These are phyloP conservation scores for Thunnus thynnus DNA, from an alignment of 2,113 vertebrate genomes.

Conservation along the genomic window DNA sequence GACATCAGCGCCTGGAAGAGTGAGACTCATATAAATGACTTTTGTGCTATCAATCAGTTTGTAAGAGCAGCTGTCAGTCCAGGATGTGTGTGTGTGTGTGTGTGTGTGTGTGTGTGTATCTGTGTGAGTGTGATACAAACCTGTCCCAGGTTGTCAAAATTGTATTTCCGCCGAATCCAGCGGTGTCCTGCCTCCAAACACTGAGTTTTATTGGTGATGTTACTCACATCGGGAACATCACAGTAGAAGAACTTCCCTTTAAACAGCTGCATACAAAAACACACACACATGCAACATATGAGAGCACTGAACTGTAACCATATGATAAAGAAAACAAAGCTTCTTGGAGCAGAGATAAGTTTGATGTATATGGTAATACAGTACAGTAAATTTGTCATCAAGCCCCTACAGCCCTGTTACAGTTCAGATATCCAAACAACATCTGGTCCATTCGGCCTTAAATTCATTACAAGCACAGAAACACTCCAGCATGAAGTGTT, in stretches of 20 bases:
- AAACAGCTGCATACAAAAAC: conserved; percentile 88
- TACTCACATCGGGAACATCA: conserved; percentile 90
- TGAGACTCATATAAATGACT: conserved; percentile 30
- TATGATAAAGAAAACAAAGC: conserved; percentile 35
- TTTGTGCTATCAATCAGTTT: conserved; percentile 10
- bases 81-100: conserved; percentile 3
- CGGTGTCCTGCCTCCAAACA: conserved; percentile 88
- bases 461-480: conserved; percentile 22
- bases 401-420: conserved; percentile 15
- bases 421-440: conserved; percentile 13
- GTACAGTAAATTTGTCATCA: conserved; percentile 32
- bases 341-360: not conserved
- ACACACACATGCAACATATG: conserved; percentile 19
- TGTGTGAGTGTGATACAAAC: conserved; percentile 76
- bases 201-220: conserved; percentile 92
- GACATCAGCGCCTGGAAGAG: conserved; percentile 81
- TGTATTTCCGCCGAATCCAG: conserved; percentile 96
- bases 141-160: conserved; percentile 98
- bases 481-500: conserved; percentile 19
- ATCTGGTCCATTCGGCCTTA: conserved; percentile 41
- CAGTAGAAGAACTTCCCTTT: conserved; percentile 99
- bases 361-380: not conserved
- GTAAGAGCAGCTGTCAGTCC: conserved; percentile 28
- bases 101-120: conserved; percentile 7
- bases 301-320: conserved; percentile 15